Evolutionary conservation across 2,888 invertebrate genomes (phyloP), one percentile per base, ranked within the genome.

Genomic region (Perizoma affinitatum): DNA sequence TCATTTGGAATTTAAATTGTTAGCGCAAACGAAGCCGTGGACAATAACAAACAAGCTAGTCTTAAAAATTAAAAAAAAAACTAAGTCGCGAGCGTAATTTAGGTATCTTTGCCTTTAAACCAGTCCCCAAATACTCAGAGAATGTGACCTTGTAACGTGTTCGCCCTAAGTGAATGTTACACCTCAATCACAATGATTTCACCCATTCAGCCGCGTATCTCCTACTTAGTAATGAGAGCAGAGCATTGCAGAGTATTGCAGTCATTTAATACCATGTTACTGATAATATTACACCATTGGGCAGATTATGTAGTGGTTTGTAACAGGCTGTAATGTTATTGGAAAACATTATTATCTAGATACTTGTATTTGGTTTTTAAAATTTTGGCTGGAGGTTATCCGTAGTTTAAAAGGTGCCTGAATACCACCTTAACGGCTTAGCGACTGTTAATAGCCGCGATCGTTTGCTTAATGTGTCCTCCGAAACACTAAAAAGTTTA

Each of bases 201-300:
- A 46, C 40, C 58, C 36, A 51, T 42, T 54, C 46, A 47, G 45
- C 46, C 22, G 36, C 45, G 54, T 61, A 61, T 56, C 68, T 54
- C 71, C 76, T 66, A 77, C 63, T 71, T 78, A 72, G 46, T 65
- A 75, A 82, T 75, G 80, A 78, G 79, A 82, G 79, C 82, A 81
- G 66, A 79, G 75, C 79, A 75, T 78, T 81, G 64, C 71, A 52
- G 61, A 65, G 38, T 51, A 36, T 48, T 35, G 36, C 36, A 7
- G 40, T 34, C 35, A 51, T 43, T 49, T 58, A 44, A 56, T 61
- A 63, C 52, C 35, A 9, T 60, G 33, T 52, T 57, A 58, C 52
- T 54, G 61, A 55, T 58, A 33, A 55, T 56, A 51, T 54, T 43
- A 58, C 57, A 33, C 40, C 52, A 42, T 50, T 40, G 42, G 47